These are phyloP conservation scores for Cavia aperea DNA, from an alignment of 2,113 vertebrate species.

Conservation along the genomic window DNA sequence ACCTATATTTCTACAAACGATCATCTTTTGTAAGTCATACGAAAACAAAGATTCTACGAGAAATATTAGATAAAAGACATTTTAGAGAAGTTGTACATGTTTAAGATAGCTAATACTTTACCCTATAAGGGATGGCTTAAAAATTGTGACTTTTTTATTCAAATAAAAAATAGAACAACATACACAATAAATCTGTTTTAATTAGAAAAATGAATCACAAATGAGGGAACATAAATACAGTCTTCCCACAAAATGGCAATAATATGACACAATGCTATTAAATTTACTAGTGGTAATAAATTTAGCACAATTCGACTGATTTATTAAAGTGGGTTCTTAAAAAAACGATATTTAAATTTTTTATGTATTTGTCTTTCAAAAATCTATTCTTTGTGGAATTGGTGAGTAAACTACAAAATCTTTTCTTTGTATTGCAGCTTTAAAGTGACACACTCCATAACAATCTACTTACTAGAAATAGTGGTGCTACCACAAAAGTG, in stretches of 20 bases:
- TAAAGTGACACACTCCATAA: conserved; percentile 76
- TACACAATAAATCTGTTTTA: neutral
- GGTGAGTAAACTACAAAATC: neutral
- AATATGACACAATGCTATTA: conserved; percentile 1
- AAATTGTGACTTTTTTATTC: conserved; percentile 1
- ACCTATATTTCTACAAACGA: conserved; percentile 14
- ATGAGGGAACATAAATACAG: neutral
- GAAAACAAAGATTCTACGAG: conserved; percentile 18
- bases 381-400: conserved; percentile 42
- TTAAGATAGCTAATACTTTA: conserved; percentile 20
- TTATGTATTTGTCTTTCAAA: conserved; percentile 40
- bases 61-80: neutral
- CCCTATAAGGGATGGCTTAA: conserved; percentile 20
- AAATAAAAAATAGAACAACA: neutral
- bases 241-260: conserved; percentile 40
- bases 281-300: conserved; percentile 22
- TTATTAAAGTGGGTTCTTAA: conserved; percentile 35
- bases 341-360: conserved; percentile 53
- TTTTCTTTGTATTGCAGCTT: conserved; percentile 82
- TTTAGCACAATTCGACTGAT: neutral
- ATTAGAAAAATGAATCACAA: conserved; percentile 44
- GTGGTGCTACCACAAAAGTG: conserved; percentile 75
- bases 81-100: neutral
- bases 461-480: conserved; percentile 70
- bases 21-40: neutral